Base-by-base conservation (phyloP, 2,113 vertebrate genomes). In the Callipepla squamata region DNA sequence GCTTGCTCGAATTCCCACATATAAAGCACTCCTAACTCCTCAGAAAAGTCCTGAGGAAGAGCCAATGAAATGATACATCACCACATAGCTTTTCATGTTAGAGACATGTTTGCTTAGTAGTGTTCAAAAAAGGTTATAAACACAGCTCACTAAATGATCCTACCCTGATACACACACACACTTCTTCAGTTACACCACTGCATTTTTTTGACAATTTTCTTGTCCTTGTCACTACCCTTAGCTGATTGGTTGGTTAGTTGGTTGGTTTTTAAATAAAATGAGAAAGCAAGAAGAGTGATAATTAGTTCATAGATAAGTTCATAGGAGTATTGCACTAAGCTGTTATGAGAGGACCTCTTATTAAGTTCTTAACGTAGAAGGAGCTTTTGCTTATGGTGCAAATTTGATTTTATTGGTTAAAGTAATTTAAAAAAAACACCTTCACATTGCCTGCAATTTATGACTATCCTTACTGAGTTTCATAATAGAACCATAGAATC, bases 81-180 rank as follows among this genome's bases (percentile, higher is more conserved):
- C 4, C 28, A 28, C 42, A 19, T 57, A 15, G 4, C 4, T 76
- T 85, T 82, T 80, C 20, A 36, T 68, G 48, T 18, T 74, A 47
- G 0, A 19, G 1, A 3, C 17, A 59, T 50, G 51, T 51, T 69
- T 58, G 9, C 12, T 30, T 47, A 13, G 16, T 3, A 11, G 55
- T 61, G 81, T 50, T 55, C 21, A 66, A 73, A 77, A 25, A 7
- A n/a, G 2, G 6, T 76, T 58, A 73, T 25, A 80, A 85, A 36
- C 4, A 12, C 4, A 57, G 1, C 2, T 13, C 15, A 40, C 16
- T 3, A 80, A 70, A 50, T 22, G 0, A 36, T 3, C 2, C 17
- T 76, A 13, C 8, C 15, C 5, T 40, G 44, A 62, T 2, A 80
- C 6, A 5, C 30, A 59, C 28, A 23, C 8, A 70, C 18, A 32